A percentile compares a stretch with the other conserved stretches of the same genome.
These are phyloP conservation scores for Phoeniculus purpureus DNA, from an alignment of 2,797 vertebrate genomes.

Conservation along the genomic window DNA sequence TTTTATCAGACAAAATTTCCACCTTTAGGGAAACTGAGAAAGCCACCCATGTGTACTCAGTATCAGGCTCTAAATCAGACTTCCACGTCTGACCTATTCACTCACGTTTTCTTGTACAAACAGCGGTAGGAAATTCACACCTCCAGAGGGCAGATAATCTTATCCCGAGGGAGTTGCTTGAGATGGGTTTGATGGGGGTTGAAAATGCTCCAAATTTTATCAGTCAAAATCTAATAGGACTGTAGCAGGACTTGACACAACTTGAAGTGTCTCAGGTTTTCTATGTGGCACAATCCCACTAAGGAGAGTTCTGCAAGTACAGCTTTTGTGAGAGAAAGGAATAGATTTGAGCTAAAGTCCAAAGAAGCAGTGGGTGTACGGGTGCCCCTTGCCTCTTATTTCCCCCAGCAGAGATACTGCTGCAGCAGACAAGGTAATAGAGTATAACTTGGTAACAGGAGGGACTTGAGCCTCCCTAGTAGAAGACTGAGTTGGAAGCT, in stretches of 20 bases:
- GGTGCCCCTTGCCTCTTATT: neutral
- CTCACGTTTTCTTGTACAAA: neutral
- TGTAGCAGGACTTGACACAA: neutral
- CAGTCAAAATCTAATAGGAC: neutral
- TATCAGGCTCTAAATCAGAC: neutral
- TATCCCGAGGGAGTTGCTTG: neutral
- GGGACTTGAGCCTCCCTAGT: neutral
- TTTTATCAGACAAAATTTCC: neutral
- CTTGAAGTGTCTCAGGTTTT: neutral
- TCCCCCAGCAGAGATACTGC: neutral
- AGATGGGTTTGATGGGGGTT: neutral
- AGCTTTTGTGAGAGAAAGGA: neutral
- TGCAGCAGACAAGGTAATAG: neutral
- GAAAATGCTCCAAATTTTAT: neutral
- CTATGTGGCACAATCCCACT: neutral
- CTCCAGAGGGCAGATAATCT: neutral
- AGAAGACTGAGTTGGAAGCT: neutral
- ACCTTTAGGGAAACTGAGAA: neutral
- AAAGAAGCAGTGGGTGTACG: neutral
- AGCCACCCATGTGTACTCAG: neutral
- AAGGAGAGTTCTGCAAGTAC: neutral
- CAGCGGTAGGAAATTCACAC: neutral
- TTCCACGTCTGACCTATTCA: neutral
- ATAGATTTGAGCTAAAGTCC: neutral
- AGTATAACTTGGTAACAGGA: neutral